Evolutionary conservation across 2,113 vertebrate species (phyloP).

Genomic region (Lonchura striata): DNA sequence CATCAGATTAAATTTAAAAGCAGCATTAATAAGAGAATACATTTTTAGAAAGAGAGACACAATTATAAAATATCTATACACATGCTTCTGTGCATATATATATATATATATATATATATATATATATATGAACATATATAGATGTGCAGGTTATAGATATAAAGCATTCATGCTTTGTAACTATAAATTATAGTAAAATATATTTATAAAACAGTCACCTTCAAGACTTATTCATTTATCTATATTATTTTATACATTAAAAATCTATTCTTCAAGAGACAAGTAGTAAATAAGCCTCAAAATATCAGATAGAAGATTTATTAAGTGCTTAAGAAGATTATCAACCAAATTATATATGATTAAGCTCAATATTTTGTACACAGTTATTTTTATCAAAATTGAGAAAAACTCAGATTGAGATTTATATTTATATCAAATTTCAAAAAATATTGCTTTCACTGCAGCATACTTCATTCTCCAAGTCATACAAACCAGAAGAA

Average conservation of each 20-base stretch:
- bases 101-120: background rate
- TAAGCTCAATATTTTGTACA: background rate
- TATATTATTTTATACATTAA: background rate
- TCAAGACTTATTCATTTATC: background rate
- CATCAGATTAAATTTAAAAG: background rate
- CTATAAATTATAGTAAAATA: background rate
- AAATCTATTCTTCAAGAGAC: background rate
- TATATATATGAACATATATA: no score
- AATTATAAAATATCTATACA: background rate
- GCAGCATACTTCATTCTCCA: background rate
- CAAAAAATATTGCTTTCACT: background rate
- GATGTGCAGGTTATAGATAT: background rate
- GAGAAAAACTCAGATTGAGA: background rate
- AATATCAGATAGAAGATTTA: background rate
- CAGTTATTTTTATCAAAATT: background rate
- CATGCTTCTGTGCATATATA: rapidly evolving
- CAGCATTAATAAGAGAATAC: background rate
- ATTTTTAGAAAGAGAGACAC: background rate
- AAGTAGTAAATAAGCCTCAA: background rate
- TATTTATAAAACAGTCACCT: background rate
- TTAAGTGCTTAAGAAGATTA: background rate
- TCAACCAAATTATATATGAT: background rate
- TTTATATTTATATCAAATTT: background rate
- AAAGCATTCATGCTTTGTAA: background rate
- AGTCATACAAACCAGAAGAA: background rate